A percentile compares a stretch with the other conserved stretches of the same genome.
Conservation (phyloP, 2,113 vertebrate species). For the Montifringilla adamsi region DNA sequence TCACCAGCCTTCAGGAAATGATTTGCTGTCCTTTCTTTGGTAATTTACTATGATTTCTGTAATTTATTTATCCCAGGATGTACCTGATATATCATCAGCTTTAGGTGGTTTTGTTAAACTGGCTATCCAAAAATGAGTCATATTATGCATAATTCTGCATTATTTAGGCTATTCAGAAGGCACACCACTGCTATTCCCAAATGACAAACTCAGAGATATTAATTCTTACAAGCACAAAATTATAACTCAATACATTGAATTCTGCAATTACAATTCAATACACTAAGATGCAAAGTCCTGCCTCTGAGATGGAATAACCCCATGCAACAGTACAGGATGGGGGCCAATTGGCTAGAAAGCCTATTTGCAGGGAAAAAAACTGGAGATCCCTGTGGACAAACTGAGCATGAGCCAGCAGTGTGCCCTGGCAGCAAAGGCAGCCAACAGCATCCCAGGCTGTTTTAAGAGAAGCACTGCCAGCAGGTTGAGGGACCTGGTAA, state of each 20-base stretch:
- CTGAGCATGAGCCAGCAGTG: background rate
- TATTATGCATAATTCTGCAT: background rate
- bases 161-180: background rate
- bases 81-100: background rate
- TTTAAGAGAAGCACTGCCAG: background rate
- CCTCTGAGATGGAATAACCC: conserved; percentile 14
- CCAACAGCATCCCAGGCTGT: conserved; percentile 34
- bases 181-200: background rate
- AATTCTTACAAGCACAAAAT: conserved; percentile 10
- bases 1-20: background rate
- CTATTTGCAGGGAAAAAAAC: background rate
- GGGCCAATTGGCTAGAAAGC: conserved; percentile 36
- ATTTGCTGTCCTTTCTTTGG: background rate
- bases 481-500: background rate
- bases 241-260: background rate
- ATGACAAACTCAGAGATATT: background rate
- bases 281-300: background rate
- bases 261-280: background rate
- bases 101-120: background rate
- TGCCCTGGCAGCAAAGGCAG: conserved; percentile 12
- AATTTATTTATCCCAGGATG: background rate
- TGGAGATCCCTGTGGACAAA: conserved; percentile 33
- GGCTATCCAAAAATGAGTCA: background rate
- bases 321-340: background rate
- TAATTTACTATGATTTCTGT: background rate